A percentile compares a stretch with the other conserved stretches of the same genome.
Conservation (phyloP, 2,888 invertebrate species). For the Dryococelus australis region DNA sequence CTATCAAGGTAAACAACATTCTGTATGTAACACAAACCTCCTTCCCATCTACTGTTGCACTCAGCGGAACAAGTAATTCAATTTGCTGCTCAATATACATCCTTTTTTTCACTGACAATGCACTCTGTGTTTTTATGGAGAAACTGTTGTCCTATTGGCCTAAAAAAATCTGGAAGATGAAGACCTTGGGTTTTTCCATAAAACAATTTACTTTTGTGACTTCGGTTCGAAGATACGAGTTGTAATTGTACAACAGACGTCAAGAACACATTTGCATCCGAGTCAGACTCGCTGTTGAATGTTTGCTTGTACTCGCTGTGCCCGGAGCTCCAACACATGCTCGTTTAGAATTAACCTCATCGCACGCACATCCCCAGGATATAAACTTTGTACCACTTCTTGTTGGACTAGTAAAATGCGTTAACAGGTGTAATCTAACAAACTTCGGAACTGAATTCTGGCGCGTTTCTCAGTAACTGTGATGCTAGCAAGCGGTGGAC, state of each 20-base stretch:
- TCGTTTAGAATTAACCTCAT: background rate
- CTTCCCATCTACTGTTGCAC: background rate
- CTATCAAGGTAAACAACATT: background rate
- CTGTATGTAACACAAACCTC: background rate
- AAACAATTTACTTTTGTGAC: background rate
- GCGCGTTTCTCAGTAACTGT: background rate
- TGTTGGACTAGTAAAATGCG: slow-evolving; percentile 4
- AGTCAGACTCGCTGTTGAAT: background rate
- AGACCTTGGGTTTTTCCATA: background rate
- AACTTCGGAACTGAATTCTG: background rate
- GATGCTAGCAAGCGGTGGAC: background rate
- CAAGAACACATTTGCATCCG: slow-evolving; percentile 9
- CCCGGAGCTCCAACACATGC: background rate
- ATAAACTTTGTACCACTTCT: background rate
- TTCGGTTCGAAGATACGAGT: background rate
- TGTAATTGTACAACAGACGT: background rate
- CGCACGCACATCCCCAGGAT: background rate
- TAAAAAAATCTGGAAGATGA: background rate
- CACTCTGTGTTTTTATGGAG: background rate
- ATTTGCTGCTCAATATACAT: background rate
- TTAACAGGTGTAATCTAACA: background rate
- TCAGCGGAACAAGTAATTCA: background rate
- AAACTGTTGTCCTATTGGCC: background rate
- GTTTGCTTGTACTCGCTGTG: background rate
- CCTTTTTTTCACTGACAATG: slow-evolving; percentile 5